A percentile compares a stretch with the other conserved stretches of the same genome.
These are phyloP conservation scores for Phyllopteryx taeniolatus DNA, from an alignment of 2,113 vertebrate species.

Conservation along the genomic window DNA sequence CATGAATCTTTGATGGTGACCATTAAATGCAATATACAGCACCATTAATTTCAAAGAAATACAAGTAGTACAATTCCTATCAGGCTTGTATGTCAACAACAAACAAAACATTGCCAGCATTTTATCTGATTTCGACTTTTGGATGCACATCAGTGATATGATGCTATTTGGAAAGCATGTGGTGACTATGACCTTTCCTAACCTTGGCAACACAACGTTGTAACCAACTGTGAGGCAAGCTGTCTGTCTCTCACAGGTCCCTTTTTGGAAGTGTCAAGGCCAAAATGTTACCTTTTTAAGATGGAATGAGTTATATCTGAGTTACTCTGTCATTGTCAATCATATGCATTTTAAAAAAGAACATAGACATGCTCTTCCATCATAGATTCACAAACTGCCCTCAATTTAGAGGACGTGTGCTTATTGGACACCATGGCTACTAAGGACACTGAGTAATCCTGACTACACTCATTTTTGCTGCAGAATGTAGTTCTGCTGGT, in stretches of 20 bases:
- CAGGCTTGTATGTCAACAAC: conserved; percentile 1
- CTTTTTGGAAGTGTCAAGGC: conserved; percentile 35
- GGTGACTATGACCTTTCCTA: conserved; percentile 67
- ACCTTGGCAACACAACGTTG: conserved; percentile 53
- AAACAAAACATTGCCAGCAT: conserved; percentile 9
- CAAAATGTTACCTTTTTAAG: conserved; percentile 21
- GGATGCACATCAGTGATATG: conserved; percentile 36
- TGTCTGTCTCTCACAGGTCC: conserved; percentile 58
- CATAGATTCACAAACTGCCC: neutral
- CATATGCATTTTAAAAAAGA: neutral
- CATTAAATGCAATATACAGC: neutral
- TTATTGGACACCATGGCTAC: neutral
- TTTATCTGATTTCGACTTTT: conserved; percentile 27
- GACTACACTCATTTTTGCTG: conserved; percentile 7
- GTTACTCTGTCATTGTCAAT: neutral
- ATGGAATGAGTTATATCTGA: neutral
- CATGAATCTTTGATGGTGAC: neutral
- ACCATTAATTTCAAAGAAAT: neutral
- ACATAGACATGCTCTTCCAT: conserved; percentile 4
- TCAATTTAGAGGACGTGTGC: neutral
- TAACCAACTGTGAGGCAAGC: conserved; percentile 67
- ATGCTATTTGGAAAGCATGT: conserved; percentile 55
- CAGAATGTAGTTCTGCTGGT: conserved; percentile 4
- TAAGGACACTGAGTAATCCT: neutral
- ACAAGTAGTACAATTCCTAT: neutral